A percentile compares a stretch with the other conserved stretches of the same genome.
These are phyloP conservation scores for Congeria kusceri DNA, from an alignment of 2,888 invertebrate species.

Conservation along the genomic window DNA sequence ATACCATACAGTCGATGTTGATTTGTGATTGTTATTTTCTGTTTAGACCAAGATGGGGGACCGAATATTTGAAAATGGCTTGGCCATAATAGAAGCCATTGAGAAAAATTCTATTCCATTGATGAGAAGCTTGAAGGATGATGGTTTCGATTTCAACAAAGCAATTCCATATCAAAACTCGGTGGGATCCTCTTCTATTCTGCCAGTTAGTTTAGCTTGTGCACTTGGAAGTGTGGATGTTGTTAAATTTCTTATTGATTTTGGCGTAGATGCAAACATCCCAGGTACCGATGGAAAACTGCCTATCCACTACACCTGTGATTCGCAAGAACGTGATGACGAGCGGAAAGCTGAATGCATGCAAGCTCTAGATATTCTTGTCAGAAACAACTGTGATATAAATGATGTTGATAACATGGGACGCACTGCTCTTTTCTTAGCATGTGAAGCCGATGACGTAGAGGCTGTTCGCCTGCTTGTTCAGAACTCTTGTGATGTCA, in stretches of 20 bases:
- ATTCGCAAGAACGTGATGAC: constrained; percentile 68
- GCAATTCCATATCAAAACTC: constrained; percentile 20
- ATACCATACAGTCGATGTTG: no score
- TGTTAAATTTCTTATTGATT: constrained; percentile 62
- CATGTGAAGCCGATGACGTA: constrained; percentile 76
- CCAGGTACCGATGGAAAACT: constrained; percentile 75
- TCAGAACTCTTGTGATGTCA: constrained; percentile 73
- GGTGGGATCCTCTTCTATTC: constrained; percentile 20
- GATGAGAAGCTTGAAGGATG: constrained; percentile 17
- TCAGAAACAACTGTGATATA: constrained; percentile 68
- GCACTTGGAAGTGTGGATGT: constrained; percentile 65
- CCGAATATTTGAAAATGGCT: not conserved
- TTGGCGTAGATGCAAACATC: constrained; percentile 66
- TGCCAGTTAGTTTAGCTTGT: constrained; percentile 72
- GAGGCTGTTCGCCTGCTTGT: constrained; percentile 71
- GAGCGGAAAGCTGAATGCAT: constrained; percentile 63
- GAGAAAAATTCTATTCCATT: constrained; percentile 17
- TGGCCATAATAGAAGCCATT: constrained; percentile 36
- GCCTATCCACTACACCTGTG: constrained; percentile 73
- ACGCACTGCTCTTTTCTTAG: constrained; percentile 72
- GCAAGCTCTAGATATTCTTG: constrained; percentile 68
- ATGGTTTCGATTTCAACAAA: constrained; percentile 49
- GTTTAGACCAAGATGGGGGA: no score
- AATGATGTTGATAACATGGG: constrained; percentile 77
- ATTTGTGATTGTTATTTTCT: no score